Base-by-base conservation (phyloP, 2,797 vertebrate species). In the Enteromius argenteus region DNA sequence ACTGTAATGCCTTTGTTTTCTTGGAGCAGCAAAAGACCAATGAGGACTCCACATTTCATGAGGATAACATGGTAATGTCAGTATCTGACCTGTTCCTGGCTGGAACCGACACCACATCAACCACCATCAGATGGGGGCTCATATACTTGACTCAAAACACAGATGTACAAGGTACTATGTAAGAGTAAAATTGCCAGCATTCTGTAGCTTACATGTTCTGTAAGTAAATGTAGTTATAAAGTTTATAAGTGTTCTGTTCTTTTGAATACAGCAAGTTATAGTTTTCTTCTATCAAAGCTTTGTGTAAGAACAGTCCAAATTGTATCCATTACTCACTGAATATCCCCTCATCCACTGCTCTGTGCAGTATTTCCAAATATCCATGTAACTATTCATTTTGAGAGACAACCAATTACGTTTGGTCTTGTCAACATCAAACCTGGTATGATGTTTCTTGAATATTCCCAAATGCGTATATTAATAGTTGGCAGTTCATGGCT, bases 71-170 rank as follows among this genome's bases (percentile, higher is more conserved):
- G 84, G 9, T 90, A 6, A 72, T 90, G 39, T 78, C 86, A 11
- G 69, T 82, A 13, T 3, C 51, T 27, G 87, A 89, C 44, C 84
- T 89, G 0, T 90, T 91, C 56, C 11, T 90, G 3, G 88, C 88
- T 14, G 90, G 89, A 60, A 88, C 86, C 1, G 90, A 91, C 83
- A 89, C 90, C n/a, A 89, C 87, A 0, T 10, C 88, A 5, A 87
- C 84, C 77, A 90, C 90, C 14, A 83, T 91, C 81, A 85, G 85
- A 79, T 91, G 90, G 89, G 85, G 86, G 0, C 81, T 90, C 51
- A 81, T 91, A 9, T 89, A 51, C 51, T 74, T 90, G 86, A 82
- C 84, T 75, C 80, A 88, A 39, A 62, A 88, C 72, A 81, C 88
- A 23, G 58, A 91, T 23, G 66, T 91, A 37, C 90, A 90, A 89